phyloP scores from a whole-genome alignment of 2,888 invertebrate species.

The Coremacera marginata region DNA sequence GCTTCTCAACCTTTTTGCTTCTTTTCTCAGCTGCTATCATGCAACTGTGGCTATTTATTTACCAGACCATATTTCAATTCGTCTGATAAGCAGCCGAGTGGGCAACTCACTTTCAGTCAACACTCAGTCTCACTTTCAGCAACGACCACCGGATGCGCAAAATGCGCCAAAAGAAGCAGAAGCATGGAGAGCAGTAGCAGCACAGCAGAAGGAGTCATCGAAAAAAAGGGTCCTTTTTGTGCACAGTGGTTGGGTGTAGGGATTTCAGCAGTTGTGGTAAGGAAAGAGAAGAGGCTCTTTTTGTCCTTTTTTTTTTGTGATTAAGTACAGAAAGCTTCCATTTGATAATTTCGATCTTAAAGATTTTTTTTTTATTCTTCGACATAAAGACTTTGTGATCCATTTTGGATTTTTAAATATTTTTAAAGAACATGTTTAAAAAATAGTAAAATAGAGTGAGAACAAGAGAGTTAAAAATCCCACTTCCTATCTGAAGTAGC shows the following conservation, averaged over 20 bases:
- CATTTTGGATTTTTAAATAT: background rate
- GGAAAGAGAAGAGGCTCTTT: background rate
- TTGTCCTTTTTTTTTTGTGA: background rate
- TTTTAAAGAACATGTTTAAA: no score
- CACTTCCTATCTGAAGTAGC: no score
- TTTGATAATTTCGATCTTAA: slow-evolving; percentile 31
- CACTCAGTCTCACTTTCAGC: background rate
- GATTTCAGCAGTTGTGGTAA: background rate
- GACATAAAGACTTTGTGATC: background rate
- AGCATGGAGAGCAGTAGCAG: background rate
- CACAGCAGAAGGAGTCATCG: background rate
- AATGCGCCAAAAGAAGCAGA: background rate
- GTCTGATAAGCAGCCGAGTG: slow-evolving; percentile 28
- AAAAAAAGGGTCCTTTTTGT: background rate
- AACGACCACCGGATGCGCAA: background rate
- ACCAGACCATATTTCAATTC: slow-evolving; percentile 39
- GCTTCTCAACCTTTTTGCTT: background rate
- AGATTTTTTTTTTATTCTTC: slow-evolving; percentile 7
- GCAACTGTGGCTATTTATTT: slow-evolving; percentile 59
- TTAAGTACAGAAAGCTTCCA: slow-evolving; percentile 14
- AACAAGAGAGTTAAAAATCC: no score
- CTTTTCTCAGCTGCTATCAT: slow-evolving; percentile 54
- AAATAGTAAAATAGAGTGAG: no score
- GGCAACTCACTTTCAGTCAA: background rate
- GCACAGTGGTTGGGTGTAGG: background rate